Percentiles rank a stretch among this genome's conserved stretches.
Conservation (phyloP, 2,888 invertebrate genomes). For the Drosophila melanocephala region DNA sequence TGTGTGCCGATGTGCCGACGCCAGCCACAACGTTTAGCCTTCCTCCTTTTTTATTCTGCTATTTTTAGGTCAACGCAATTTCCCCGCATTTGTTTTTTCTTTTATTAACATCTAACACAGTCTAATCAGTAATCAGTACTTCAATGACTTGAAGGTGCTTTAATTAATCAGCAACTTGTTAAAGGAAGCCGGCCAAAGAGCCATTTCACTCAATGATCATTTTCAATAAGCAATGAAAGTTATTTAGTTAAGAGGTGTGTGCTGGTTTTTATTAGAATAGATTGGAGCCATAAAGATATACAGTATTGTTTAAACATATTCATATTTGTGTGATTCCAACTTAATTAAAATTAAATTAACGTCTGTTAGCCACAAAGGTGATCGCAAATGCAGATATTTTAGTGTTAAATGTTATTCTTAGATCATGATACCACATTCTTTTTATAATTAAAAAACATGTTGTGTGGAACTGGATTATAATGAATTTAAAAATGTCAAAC, state of each 20-base stretch:
- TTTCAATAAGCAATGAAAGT: not conserved
- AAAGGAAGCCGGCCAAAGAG: not conserved
- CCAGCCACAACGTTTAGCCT: constrained; percentile 28
- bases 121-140: constrained; percentile 6
- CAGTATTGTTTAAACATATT: not conserved
- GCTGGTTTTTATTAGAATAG: constrained; percentile 1
- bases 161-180: constrained; percentile 26
- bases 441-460: not conserved
- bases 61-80: constrained; percentile 77
- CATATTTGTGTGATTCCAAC: not conserved
- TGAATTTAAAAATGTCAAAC: not conserved
- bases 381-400: not conserved
- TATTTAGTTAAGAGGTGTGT: not conserved
- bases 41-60: constrained; percentile 18
- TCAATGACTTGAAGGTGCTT: constrained; percentile 6
- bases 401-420: not conserved
- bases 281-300: not conserved
- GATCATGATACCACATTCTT: not conserved
- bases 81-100: constrained; percentile 33
- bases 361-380: not conserved
- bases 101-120: constrained; percentile 36
- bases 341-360: not conserved
- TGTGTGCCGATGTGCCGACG: constrained; percentile 13
- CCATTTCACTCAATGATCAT: constrained; percentile 3
- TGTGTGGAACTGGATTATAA: not conserved